A percentile compares a stretch with the other conserved stretches of the same genome.
Conservation (phyloP, 2,797 vertebrate species). For the Phyllotis vaccarum region DNA sequence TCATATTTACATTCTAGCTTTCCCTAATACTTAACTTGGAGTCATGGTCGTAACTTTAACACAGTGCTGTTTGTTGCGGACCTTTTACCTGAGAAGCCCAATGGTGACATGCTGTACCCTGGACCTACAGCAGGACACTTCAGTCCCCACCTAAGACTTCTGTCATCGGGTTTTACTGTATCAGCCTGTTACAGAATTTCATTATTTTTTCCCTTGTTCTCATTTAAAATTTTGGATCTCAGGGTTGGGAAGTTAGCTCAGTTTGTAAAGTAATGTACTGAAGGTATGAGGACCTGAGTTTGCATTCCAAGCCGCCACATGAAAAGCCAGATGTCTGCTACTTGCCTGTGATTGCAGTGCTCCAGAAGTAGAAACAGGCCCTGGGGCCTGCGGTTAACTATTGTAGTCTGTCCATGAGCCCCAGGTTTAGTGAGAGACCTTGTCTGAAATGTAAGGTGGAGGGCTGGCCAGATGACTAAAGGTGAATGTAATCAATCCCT, state of each 20-base stretch:
- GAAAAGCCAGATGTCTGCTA: background rate
- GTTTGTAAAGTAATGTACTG: background rate
- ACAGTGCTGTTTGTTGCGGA: background rate
- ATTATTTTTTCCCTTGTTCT: constrained; percentile 25
- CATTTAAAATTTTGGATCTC: background rate
- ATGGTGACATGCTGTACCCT: background rate
- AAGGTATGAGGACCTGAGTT: background rate
- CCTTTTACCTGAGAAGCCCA: background rate
- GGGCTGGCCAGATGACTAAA: background rate
- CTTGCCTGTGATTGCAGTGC: background rate
- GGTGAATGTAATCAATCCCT: too few relatives aligned
- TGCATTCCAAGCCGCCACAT: background rate
- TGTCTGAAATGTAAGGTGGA: background rate
- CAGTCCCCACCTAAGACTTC: background rate
- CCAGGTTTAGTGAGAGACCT: background rate
- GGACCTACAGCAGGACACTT: background rate
- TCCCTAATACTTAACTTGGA: constrained; percentile 8
- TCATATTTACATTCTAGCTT: background rate
- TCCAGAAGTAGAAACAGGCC: background rate
- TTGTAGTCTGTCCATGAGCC: background rate
- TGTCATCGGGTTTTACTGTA: background rate
- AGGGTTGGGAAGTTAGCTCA: background rate
- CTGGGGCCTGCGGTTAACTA: background rate
- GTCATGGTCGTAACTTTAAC: constrained; percentile 24
- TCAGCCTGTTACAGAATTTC: constrained; percentile 27